Conservation (phyloP, 2,888 invertebrate genomes). For the Cantharis rustica region DNA sequence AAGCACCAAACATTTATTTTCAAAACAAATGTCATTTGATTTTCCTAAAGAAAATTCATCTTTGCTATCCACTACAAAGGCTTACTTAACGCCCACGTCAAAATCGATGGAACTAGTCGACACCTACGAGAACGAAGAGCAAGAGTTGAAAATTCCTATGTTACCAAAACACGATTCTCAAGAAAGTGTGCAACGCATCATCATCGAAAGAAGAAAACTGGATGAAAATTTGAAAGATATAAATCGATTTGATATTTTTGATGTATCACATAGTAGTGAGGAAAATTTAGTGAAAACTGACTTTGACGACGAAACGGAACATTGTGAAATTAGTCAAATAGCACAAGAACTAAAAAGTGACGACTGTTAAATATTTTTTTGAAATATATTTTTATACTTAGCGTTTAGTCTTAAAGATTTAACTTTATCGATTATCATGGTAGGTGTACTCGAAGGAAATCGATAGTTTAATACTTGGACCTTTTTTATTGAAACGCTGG, state of each 20-base stretch:
- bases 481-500: not conserved
- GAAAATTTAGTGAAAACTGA: slow-evolving; percentile 36
- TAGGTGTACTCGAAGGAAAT: not conserved
- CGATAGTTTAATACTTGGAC: not conserved
- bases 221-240: slow-evolving; percentile 56
- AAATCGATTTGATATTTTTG: slow-evolving; percentile 51
- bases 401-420: slow-evolving; percentile 9
- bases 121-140: slow-evolving; percentile 13
- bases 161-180: slow-evolving; percentile 51
- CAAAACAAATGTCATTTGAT: slow-evolving; percentile 61
- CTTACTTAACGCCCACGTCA: slow-evolving; percentile 9
- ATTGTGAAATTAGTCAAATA: slow-evolving; percentile 11
- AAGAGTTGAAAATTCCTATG: slow-evolving; percentile 41
- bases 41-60: slow-evolving; percentile 61
- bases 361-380: slow-evolving; percentile 24
- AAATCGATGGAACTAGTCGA: slow-evolving; percentile 20
- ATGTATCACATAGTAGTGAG: slow-evolving; percentile 46
- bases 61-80: slow-evolving; percentile 39
- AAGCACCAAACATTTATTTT: slow-evolving; percentile 63
- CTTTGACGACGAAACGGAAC: slow-evolving; percentile 21
- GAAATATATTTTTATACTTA: slow-evolving; percentile 29
- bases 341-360: slow-evolving; percentile 15
- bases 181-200: slow-evolving; percentile 65
- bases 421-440: not conserved
- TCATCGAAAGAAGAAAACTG: slow-evolving; percentile 64